Base-by-base conservation (phyloP, 2,113 vertebrate genomes). In the Datnioides undecimradiatus region DNA sequence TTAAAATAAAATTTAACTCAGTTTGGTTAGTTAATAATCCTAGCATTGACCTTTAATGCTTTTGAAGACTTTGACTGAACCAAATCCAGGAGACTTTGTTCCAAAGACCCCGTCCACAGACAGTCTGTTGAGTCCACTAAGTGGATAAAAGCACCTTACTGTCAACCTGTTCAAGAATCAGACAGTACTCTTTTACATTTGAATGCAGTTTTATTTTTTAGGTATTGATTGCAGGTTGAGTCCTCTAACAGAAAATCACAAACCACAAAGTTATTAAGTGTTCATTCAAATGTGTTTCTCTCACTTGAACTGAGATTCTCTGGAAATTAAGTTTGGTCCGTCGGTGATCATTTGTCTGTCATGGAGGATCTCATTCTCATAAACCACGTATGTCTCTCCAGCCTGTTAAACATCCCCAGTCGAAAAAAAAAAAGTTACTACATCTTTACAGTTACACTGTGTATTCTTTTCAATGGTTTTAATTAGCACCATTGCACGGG, bases 341-440 rank as follows among this genome's bases (percentile, higher is more conserved):
- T 92, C 89, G 21, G 79, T 40, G 2, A 92, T 57, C 6, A 86
- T 25, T 41, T 46, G 85, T 45, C 74, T 62, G 49, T 92, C 60
- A 59, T 87, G 75, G 31, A 92, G n/a, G 48, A 92, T 87, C 73
- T 93, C 87, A 1, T 93, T 93, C 73, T 92, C 90, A 63, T 93
- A 92, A 40, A 86, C 60, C 62, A 90, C 1, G 46, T 86, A 91
- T 4, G 54, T 67, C 4, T 89, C 88, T 1, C 81, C 87, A 0
- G 81, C 67, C 92, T 93, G 82, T 41, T 3, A 21, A 46, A 48
- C 12, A 6, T n/a, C 2, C 9, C 69, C 23, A 40, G 19, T 59
- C 54, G 49, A 5, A 23, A 29, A 75, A 55, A 5, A 23, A 29
- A 75, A n/a, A 48, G 36, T 23, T 46, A n/a, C 43, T 10, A 31